These are phyloP conservation scores for Anticlea derivata DNA, from an alignment of 2,888 invertebrate genomes.

Conservation along the genomic window DNA sequence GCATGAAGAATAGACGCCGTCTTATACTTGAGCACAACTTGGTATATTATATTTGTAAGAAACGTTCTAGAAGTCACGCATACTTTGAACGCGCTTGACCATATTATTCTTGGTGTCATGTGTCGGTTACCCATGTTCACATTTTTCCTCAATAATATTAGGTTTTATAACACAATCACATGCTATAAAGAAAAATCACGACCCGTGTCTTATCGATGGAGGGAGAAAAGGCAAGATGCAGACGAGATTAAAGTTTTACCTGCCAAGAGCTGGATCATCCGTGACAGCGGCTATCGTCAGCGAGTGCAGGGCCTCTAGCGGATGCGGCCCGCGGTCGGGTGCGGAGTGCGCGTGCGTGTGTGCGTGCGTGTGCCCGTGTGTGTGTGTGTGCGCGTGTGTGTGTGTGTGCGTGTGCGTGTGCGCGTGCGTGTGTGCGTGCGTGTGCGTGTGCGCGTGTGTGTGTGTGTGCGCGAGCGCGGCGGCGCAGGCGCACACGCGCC, in stretches of 20 bases:
- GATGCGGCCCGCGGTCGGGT: constrained; percentile 69
- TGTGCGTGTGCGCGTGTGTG: constrained; percentile 84
- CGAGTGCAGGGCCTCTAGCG: constrained; percentile 47
- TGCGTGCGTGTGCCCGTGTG: constrained; percentile 75
- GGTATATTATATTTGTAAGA: no score
- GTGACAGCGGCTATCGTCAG: constrained; percentile 58
- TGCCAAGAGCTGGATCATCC: constrained; percentile 84
- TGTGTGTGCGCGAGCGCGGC: constrained; percentile 75
- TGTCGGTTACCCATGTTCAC: no score
- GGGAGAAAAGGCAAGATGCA: background rate
- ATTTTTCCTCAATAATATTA: no score
- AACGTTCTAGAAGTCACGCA: no score
- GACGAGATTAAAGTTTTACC: constrained; percentile 56
- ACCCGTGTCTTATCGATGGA: no score
- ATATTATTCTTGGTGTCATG: no score
- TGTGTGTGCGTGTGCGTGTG: constrained; percentile 77
- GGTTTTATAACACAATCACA: no score
- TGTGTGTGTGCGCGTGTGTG: constrained; percentile 84
- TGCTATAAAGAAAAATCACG: no score
- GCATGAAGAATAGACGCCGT: no score
- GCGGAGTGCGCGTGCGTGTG: constrained; percentile 76
- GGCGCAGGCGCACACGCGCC: constrained; percentile 74
- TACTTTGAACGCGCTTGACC: no score
- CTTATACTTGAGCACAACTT: no score
- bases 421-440: constrained; percentile 70